Evolutionary conservation across 2,888 invertebrate genomes (phyloP).

Genomic region (Sussaba pulchella): DNA sequence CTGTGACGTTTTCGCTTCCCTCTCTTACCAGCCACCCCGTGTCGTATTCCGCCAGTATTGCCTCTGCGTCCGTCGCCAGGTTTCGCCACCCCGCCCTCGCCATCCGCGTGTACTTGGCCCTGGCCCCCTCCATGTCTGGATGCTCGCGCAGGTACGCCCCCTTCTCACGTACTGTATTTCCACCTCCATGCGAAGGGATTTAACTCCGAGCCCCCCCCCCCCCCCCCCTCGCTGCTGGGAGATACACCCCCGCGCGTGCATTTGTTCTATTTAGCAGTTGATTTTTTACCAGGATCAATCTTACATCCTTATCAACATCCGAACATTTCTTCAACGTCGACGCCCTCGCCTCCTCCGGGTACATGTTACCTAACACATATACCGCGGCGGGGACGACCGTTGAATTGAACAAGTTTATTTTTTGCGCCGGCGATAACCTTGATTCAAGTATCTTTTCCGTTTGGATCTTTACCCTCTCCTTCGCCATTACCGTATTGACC

Average conservation of each 20-base stretch:
- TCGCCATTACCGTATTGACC: not conserved
- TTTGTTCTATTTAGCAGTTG: not conserved
- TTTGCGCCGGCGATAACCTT: constrained; percentile 53
- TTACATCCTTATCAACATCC: no score
- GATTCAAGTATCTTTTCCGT: constrained; percentile 20
- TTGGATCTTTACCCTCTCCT: not conserved
- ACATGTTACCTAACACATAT: no score
- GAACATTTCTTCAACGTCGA: no score
- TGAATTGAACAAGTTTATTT: constrained; percentile 22
- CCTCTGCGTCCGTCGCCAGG: no score
- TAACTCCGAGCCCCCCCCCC: not conserved
- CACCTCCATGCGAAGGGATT: not conserved
- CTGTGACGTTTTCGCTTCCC: not conserved
- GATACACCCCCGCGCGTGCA: not conserved
- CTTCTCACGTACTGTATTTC: no score
- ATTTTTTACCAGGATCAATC: not conserved
- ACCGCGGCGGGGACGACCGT: no score
- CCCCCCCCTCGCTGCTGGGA: not conserved
- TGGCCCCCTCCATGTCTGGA: not conserved
- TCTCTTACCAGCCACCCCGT: not conserved
- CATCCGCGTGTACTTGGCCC: no score
- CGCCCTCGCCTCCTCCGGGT: no score
- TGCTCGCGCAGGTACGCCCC: constrained; percentile 6
- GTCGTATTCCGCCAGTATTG: no score
- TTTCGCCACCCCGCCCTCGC: no score